These are phyloP conservation scores for Podarcis lilfordi DNA, from an alignment of 2,797 vertebrate genomes.

Conservation along the genomic window DNA sequence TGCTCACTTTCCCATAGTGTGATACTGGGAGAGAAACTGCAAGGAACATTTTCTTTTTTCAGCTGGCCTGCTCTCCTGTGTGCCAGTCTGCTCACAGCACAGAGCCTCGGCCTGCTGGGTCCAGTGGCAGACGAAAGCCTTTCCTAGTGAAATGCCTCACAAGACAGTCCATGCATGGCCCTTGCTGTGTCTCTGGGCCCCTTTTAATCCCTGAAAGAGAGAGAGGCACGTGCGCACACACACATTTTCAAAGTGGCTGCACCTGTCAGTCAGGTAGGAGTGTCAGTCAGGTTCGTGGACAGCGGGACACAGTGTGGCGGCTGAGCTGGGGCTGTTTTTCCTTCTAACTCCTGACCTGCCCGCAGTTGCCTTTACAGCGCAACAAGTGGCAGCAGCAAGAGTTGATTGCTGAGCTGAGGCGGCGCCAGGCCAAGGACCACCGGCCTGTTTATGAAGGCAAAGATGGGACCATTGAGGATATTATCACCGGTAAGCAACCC, in stretches of 20 bases:
- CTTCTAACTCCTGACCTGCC: not conserved
- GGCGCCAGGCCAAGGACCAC: conserved; percentile 94
- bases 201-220: not conserved
- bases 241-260: not conserved
- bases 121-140: not conserved
- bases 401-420: conserved; percentile 91
- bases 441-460: conserved; percentile 97
- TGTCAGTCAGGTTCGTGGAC: not conserved
- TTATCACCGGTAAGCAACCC: conserved; percentile 89
- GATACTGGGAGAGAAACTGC: too few species aligned
- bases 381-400: conserved; percentile 94
- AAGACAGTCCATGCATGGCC: too few species aligned
- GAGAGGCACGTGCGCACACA: not conserved
- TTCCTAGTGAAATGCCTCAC: not conserved
- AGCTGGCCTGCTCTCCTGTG: not conserved
- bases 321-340: not conserved
- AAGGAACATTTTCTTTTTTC: not conserved
- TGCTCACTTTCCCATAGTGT: not conserved
- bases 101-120: not conserved
- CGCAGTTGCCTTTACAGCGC: conserved; percentile 62
- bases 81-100: not conserved
- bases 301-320: too few species aligned
- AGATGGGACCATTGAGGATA: conserved; percentile 97
- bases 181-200: too few species aligned
- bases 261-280: not conserved